phyloP scores from a whole-genome alignment of 2,113 vertebrate species.

The Myanophis thanlyinensis region DNA sequence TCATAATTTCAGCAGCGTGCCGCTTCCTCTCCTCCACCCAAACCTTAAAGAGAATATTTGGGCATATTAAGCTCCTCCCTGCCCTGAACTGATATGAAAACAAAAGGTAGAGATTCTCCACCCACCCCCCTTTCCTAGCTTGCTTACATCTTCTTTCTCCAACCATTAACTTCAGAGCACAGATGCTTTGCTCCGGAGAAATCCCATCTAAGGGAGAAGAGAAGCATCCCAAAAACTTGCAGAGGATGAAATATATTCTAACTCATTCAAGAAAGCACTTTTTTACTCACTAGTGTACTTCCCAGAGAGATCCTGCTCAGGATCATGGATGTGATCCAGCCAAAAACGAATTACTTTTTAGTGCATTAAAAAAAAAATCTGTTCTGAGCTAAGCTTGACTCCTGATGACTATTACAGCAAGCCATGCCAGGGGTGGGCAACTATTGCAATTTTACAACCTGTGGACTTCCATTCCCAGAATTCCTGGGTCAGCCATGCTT shows the following conservation, averaged over 20 bases:
- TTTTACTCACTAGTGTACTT: background rate
- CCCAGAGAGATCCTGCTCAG: background rate
- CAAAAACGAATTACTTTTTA: background rate
- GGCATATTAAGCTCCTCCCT: slow-evolving; percentile 46
- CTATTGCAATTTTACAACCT: background rate
- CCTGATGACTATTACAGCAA: background rate
- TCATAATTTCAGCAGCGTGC: slow-evolving; percentile 16
- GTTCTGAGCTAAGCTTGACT: background rate
- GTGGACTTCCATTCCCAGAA: background rate
- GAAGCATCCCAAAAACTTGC: background rate
- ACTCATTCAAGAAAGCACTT: background rate
- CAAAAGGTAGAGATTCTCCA: background rate
- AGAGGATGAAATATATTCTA: background rate
- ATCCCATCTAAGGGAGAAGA: background rate
- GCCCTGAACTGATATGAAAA: background rate
- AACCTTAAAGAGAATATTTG: background rate
- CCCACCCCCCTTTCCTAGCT: background rate
- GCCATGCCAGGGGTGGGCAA: background rate
- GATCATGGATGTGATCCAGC: background rate
- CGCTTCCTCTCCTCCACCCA: background rate
- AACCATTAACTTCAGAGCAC: accelerated
- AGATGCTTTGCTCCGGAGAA: background rate
- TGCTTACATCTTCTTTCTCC: background rate
- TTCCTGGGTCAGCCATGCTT: background rate
- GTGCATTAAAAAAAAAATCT: background rate